These are phyloP conservation scores for Mythimna lalbum DNA, from an alignment of 2,888 invertebrate species.

Conservation along the genomic window DNA sequence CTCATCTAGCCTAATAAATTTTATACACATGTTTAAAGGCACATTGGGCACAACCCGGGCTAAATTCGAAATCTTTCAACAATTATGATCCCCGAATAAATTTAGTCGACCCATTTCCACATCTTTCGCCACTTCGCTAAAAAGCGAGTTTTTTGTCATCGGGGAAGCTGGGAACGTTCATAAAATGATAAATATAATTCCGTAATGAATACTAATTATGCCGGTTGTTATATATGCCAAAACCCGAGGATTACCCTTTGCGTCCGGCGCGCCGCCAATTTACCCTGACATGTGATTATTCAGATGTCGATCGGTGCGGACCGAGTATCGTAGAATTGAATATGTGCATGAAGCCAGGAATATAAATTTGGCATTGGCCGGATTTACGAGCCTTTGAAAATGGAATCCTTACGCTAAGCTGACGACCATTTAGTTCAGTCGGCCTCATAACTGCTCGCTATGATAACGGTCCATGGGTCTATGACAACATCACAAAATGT, in stretches of 20 bases:
- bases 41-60: conserved; percentile 12
- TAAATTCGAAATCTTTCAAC: conserved; percentile 54
- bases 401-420: conserved; percentile 49
- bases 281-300: conserved; percentile 68
- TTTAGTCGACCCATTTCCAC: conserved; percentile 49
- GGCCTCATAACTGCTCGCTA: conserved; percentile 28
- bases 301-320: conserved; percentile 65
- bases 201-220: conserved; percentile 58
- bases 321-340: conserved; percentile 64
- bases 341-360: conserved; percentile 65
- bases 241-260: conserved; percentile 51
- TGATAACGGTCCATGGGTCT: conserved; percentile 20
- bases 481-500: conserved; percentile 26
- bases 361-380: conserved; percentile 66
- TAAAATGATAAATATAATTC: conserved; percentile 48
- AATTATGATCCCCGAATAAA: conserved; percentile 50
- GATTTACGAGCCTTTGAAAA: conserved; percentile 65
- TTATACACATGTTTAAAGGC: conserved; percentile 37
- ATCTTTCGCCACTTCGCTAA: conserved; percentile 38
- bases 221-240: conserved; percentile 43
- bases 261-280: conserved; percentile 59
- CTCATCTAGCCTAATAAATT: conserved; percentile 18
- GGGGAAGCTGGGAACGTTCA: conserved; percentile 28
- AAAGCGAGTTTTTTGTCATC: conserved; percentile 44
- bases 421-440: conserved; percentile 44